Percentiles rank a stretch among this genome's conserved stretches.
These are phyloP conservation scores for Synergus japonicus DNA, from an alignment of 2,888 invertebrate genomes.

Conservation along the genomic window DNA sequence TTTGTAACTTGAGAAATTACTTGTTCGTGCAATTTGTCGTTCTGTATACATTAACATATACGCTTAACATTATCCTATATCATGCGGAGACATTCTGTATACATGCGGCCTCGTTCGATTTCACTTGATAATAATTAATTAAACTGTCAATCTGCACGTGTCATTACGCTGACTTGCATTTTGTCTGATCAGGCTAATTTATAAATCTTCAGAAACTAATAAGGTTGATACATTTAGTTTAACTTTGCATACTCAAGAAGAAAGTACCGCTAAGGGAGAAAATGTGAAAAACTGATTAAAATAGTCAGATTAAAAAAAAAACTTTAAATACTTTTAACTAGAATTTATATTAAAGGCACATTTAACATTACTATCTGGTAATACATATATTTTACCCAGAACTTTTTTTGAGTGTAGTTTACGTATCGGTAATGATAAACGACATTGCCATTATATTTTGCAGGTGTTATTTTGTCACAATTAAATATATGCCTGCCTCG, in stretches of 20 bases:
- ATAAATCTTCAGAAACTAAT: not conserved
- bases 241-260: not conserved
- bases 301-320: too few species aligned
- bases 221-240: slow-evolving; percentile 18
- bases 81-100: not conserved
- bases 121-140: slow-evolving; percentile 31
- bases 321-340: too few species aligned
- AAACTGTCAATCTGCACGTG: slow-evolving; percentile 30
- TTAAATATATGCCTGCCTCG: not conserved
- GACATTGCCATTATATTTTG: not conserved
- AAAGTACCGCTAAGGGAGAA: not conserved
- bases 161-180: slow-evolving; percentile 19
- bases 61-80: not conserved
- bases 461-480: not conserved
- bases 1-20: slow-evolving; percentile 36
- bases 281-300: too few species aligned
- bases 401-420: not conserved
- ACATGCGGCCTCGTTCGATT: slow-evolving; percentile 11
- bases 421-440: not conserved
- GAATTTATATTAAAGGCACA: too few species aligned
- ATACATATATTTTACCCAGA: too few species aligned
- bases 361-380: too few species aligned
- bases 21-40: slow-evolving; percentile 14
- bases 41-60: not conserved
- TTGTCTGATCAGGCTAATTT: slow-evolving; percentile 14